Evolutionary conservation across 2,888 invertebrate genomes (phyloP).

Genomic region (Anticlea derivata): DNA sequence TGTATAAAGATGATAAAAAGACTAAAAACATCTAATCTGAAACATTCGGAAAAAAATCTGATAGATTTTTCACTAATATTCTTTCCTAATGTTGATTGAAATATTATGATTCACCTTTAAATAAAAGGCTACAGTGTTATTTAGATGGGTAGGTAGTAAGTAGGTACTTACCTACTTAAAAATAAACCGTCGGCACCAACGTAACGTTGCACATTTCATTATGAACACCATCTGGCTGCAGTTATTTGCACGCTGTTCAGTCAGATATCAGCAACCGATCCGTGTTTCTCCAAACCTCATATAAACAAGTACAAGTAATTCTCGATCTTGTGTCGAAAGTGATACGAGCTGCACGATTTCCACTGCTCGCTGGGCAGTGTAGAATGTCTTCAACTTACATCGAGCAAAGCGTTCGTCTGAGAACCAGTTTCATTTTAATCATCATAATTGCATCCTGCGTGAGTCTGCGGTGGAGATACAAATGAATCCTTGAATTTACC

Average conservation of each 20-base stretch:
- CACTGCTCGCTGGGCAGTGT: constrained; percentile 27
- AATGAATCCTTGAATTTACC: constrained; percentile 44
- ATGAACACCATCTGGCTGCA: constrained; percentile 33
- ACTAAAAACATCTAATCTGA: too few species aligned
- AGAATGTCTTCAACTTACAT: constrained; percentile 52
- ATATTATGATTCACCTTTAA: too few species aligned
- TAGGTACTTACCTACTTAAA: neutral
- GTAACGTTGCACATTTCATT: constrained; percentile 15
- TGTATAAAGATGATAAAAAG: too few species aligned
- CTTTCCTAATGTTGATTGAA: too few species aligned
- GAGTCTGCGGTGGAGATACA: constrained; percentile 44
- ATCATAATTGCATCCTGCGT: constrained; percentile 77
- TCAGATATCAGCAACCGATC: constrained; percentile 33
- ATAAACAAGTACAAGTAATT: constrained; percentile 33
- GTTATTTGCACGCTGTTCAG: constrained; percentile 30
- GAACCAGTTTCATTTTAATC: constrained; percentile 81
- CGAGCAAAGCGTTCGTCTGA: constrained; percentile 58
- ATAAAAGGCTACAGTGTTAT: too few species aligned
- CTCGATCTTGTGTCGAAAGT: constrained; percentile 34
- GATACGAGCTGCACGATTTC: constrained; percentile 32
- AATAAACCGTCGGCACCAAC: constrained; percentile 21
- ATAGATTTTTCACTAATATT: too few species aligned
- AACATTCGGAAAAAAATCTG: too few species aligned
- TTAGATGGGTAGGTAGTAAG: too few species aligned
- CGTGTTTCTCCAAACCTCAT: constrained; percentile 26